Conservation (phyloP, 1,140 invertebrate species). For the Drosophila pectinifera region DNA sequence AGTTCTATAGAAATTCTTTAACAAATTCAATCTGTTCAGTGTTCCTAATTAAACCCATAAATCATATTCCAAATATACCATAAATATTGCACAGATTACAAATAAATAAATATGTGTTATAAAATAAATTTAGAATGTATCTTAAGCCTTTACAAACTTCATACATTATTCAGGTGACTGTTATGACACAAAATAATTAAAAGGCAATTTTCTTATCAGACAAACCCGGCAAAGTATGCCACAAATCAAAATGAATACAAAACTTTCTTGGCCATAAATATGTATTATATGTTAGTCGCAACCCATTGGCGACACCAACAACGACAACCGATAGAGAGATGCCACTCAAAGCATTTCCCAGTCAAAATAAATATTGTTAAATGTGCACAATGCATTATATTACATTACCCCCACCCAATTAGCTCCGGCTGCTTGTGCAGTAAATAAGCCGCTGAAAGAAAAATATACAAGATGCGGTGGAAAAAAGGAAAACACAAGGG, state of each 20-base stretch:
- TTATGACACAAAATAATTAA: conserved; percentile 1
- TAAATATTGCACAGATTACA: no score
- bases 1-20: no score
- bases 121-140: no score
- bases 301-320: conserved; percentile 3
- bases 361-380: conserved; percentile 49
- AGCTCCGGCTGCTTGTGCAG: conserved; percentile 52
- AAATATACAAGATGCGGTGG: conserved; percentile 14
- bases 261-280: not conserved
- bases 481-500: conserved; percentile 36
- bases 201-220: conserved; percentile 7
- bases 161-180: not conserved
- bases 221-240: conserved; percentile 2
- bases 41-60: no score
- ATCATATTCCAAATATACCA: no score
- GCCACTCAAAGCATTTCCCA: conserved; percentile 31
- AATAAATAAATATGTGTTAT: no score
- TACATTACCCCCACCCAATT: conserved; percentile 46
- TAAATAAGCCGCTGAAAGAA: conserved; percentile 44
- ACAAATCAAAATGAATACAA: conserved; percentile 14
- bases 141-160: not conserved
- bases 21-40: no score
- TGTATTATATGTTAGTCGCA: not conserved
- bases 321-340: conserved; percentile 5
- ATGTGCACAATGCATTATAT: conserved; percentile 43